phyloP scores from a whole-genome alignment of 2,113 vertebrate species.

The Bubo bubo region DNA sequence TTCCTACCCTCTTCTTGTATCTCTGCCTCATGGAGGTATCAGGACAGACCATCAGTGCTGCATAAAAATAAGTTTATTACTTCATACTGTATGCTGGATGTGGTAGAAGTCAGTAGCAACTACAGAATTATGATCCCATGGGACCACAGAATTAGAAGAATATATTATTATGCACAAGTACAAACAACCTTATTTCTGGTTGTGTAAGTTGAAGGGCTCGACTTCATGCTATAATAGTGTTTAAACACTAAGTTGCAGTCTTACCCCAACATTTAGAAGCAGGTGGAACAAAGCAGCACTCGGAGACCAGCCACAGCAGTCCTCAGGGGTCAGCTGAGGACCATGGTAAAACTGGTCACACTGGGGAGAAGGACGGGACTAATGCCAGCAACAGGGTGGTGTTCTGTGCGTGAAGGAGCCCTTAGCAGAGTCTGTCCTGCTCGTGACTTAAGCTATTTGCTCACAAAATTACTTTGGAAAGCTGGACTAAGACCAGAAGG shows the following conservation, averaged over 20 bases:
- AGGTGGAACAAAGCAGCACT: background rate
- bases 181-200: background rate
- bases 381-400: background rate
- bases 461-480: background rate
- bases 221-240: background rate
- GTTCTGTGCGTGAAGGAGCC: background rate
- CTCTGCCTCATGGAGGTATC: background rate
- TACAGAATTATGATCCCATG: background rate
- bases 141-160: background rate
- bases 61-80: slow-evolving; percentile 31
- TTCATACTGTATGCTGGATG: background rate
- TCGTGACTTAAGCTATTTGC: background rate
- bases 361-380: background rate
- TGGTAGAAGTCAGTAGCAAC: background rate
- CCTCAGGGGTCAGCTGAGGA: background rate
- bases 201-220: background rate
- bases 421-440: background rate
- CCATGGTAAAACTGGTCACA: too few species aligned
- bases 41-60: background rate
- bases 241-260: background rate
- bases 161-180: background rate
- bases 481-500: background rate
- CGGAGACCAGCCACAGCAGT: background rate
- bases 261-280: background rate
- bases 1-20: background rate